These are phyloP conservation scores for Drosophila setifemur DNA, from an alignment of 1,140 invertebrate species.

Conservation along the genomic window DNA sequence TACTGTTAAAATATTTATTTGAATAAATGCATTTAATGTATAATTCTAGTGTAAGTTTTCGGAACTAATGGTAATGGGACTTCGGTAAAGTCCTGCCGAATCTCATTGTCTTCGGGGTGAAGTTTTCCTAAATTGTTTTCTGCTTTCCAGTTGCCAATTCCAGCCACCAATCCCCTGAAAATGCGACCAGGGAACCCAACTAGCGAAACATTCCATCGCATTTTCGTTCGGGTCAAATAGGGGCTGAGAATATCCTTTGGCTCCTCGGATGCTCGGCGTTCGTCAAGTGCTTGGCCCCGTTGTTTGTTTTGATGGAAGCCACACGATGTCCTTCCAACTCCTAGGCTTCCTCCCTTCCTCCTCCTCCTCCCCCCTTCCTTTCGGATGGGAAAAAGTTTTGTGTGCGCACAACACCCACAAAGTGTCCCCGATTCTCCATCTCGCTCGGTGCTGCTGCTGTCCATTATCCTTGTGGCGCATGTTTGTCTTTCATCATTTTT, in stretches of 20 bases:
- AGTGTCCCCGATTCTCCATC: slow-evolving; percentile 16
- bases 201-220: slow-evolving; percentile 2
- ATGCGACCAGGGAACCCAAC: neutral
- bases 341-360: neutral
- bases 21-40: no score
- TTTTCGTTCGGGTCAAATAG: slow-evolving; percentile 2
- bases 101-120: neutral
- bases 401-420: slow-evolving; percentile 48
- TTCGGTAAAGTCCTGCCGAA: neutral
- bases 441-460: slow-evolving; percentile 32
- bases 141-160: neutral
- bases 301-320: slow-evolving; percentile 67
- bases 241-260: neutral
- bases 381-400: slow-evolving; percentile 24
- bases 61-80: no score
- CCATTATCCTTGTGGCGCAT: slow-evolving; percentile 76
- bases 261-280: slow-evolving; percentile 16
- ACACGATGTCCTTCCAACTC: neutral
- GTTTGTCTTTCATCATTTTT: slow-evolving; percentile 81
- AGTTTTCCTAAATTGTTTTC: neutral
- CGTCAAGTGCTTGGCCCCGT: slow-evolving; percentile 53
- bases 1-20: no score
- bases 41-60: no score
- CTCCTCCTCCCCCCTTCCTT: neutral
- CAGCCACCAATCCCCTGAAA: neutral